Conservation (phyloP, 2,888 invertebrate genomes). For the Sinodicranocentrus sp. region DNA sequence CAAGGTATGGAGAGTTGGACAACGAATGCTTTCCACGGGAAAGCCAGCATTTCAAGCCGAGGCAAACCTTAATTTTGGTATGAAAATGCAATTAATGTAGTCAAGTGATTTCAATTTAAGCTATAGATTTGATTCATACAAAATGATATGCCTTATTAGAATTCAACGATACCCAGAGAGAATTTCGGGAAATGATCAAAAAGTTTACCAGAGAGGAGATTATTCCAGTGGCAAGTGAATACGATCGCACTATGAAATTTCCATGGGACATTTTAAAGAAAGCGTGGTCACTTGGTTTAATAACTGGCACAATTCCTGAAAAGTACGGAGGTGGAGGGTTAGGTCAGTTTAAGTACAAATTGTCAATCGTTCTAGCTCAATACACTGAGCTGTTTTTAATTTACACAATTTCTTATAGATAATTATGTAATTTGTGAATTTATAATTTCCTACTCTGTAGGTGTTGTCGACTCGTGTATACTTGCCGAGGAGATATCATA, state of each 20-base stretch:
- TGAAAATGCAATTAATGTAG: background rate
- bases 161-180: conserved; percentile 86
- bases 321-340: conserved; percentile 76
- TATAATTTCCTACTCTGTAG: conserved; percentile 78
- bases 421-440: background rate
- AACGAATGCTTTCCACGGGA: conserved; percentile 46
- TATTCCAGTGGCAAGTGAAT: conserved; percentile 91
- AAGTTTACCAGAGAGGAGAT: conserved; percentile 97
- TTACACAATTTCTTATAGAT: background rate
- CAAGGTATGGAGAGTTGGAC: conserved; percentile 48
- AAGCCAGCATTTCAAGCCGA: conserved; percentile 40
- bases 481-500: conserved; percentile 94
- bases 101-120: background rate
- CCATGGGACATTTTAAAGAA: conserved; percentile 97
- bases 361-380: too few relatives aligned
- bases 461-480: conserved; percentile 85
- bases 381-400: too few relatives aligned
- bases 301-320: conserved; percentile 90
- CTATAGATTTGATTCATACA: background rate
- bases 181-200: conserved; percentile 88
- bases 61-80: conserved; percentile 52
- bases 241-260: conserved; percentile 94
- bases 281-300: conserved; percentile 91
- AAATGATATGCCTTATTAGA: conserved; percentile 79
- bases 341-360: background rate